A percentile compares a stretch with the other conserved stretches of the same genome.
These are phyloP conservation scores for Cataglyphis altisquamis DNA, from an alignment of 2,888 invertebrate genomes.

Conservation along the genomic window DNA sequence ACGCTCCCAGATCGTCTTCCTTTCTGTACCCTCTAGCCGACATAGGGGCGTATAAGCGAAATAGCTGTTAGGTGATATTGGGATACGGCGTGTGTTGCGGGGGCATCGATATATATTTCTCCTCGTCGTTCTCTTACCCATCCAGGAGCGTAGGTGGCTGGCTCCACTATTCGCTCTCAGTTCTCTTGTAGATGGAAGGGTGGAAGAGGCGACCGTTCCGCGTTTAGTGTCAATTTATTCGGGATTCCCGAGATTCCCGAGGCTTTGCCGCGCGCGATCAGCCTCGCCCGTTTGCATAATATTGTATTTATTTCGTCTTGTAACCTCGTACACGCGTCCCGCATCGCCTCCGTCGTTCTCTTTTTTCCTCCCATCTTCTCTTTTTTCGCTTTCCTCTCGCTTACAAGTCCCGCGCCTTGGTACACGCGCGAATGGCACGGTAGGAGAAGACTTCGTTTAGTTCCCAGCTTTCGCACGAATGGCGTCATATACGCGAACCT, in stretches of 20 bases:
- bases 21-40: conserved; percentile 56
- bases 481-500: conserved; percentile 75
- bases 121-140: conserved; percentile 59
- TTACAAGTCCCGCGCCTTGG: conserved; percentile 51
- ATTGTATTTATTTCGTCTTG: conserved; percentile 86
- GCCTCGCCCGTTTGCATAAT: conserved; percentile 86
- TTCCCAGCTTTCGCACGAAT: conserved; percentile 74
- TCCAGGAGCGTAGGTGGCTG: conserved; percentile 58
- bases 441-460: conserved; percentile 69
- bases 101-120: conserved; percentile 78
- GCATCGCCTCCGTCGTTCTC: conserved; percentile 42
- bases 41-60: conserved; percentile 80
- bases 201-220: conserved; percentile 71
- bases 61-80: conserved; percentile 85
- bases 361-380: conserved; percentile 37
- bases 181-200: conserved; percentile 57
- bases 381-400: conserved; percentile 40
- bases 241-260: conserved; percentile 86
- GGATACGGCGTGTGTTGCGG: conserved; percentile 80
- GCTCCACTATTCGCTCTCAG: conserved; percentile 47
- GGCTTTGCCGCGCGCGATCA: conserved; percentile 85
- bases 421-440: conserved; percentile 53
- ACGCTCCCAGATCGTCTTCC: conserved; percentile 57
- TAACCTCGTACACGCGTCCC: conserved; percentile 77
- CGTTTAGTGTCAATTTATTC: conserved; percentile 87